Conservation (phyloP, 2,113 vertebrate species). For the Neogale vison region DNA sequence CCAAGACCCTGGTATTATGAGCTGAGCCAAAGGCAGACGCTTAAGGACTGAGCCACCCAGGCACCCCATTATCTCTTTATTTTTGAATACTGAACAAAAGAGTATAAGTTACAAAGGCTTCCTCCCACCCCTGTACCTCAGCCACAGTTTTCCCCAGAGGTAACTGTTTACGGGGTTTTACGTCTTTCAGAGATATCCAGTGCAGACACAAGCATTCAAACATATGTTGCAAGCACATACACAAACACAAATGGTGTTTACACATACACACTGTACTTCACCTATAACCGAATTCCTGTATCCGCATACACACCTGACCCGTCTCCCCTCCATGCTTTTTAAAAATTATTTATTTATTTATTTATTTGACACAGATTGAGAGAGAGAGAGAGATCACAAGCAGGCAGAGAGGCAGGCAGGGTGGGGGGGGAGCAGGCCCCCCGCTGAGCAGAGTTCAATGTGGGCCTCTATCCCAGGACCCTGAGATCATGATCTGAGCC, state of each 20-base stretch:
- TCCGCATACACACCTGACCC: not conserved
- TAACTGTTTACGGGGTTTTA: not conserved
- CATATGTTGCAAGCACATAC: not conserved
- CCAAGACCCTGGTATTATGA: too few relatives aligned
- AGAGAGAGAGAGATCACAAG: too few relatives aligned
- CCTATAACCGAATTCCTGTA: not conserved
- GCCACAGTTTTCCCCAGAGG: not conserved
- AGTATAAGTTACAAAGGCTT: not conserved
- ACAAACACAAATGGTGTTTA: not conserved
- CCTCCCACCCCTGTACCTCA: not conserved
- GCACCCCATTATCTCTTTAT: not conserved
- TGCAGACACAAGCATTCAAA: not conserved
- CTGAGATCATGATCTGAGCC: too few relatives aligned
- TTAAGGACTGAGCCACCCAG: too few relatives aligned
- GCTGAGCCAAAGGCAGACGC: too few relatives aligned
- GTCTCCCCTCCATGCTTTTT: not conserved
- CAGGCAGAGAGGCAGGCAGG: too few relatives aligned
- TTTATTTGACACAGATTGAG: too few relatives aligned
- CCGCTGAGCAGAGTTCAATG: too few relatives aligned
- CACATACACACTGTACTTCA: not conserved
- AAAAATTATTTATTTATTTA: too few relatives aligned
- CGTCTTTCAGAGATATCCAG: not conserved
- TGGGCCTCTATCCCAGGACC: too few relatives aligned
- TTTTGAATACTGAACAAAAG: slow-evolving; percentile 35
- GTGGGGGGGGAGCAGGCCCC: too few relatives aligned